These are phyloP conservation scores for Formicarius rufipectus DNA, from an alignment of 2,113 vertebrate species.

Conservation along the genomic window DNA sequence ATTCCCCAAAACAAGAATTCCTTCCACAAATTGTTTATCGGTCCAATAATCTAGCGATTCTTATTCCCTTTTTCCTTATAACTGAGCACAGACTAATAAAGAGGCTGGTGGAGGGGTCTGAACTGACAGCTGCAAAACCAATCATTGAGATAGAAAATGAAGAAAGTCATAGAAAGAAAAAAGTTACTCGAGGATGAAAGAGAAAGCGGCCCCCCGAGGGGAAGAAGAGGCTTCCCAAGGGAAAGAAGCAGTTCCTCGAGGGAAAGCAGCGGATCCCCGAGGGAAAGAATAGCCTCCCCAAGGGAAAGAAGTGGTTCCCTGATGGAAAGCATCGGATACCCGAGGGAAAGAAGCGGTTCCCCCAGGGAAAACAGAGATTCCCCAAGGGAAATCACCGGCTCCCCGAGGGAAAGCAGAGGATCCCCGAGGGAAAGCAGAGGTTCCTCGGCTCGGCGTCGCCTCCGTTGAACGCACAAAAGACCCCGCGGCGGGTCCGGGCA, in stretches of 20 bases:
- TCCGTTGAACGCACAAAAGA: neutral
- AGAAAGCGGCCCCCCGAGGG: too few relatives aligned
- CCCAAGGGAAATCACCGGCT: too few relatives aligned
- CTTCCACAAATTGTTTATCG: neutral
- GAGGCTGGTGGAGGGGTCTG: accelerated
- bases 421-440: neutral
- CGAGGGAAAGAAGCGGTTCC: neutral
- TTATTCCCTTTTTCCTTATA: neutral
- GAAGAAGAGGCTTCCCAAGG: neutral
- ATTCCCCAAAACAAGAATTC: accelerated
- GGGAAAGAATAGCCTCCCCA: neutral
- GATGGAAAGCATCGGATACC: neutral
- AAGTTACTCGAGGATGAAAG: neutral
- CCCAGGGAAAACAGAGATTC: too few relatives aligned
- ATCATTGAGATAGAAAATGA: neutral
- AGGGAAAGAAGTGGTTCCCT: neutral
- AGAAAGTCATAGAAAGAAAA: neutral
- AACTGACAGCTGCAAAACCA: neutral
- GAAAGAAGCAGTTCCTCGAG: neutral
- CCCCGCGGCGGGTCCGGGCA: neutral
- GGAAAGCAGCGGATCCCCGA: neutral
- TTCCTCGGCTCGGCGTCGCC: neutral
- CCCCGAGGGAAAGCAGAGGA: too few relatives aligned
- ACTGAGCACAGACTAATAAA: accelerated
- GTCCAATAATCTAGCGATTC: neutral